Base-by-base conservation (phyloP, 2,888 invertebrate species). In the Polydrusus cervinus region DNA sequence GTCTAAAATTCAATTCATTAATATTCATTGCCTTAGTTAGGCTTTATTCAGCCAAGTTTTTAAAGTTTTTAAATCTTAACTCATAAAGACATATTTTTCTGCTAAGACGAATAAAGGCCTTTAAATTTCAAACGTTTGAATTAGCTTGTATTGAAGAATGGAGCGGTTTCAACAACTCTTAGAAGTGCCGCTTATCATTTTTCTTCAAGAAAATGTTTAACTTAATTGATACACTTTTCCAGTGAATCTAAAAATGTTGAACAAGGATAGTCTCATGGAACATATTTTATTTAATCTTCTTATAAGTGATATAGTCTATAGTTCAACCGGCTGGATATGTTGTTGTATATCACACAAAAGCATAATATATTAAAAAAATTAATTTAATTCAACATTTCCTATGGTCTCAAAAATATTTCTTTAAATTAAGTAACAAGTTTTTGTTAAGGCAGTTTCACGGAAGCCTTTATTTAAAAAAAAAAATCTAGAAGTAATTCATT, bases 11-110 rank as follows among this genome's bases (percentile, higher is more conserved):
- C 38, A 65, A 74, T 71, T 71, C 71, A 71, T 75, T 71, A 75
- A 61, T 75, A 75, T 75, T 75, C 75, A 61, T 61, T 51, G 47
- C 51, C 71, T 75, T 75, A 75, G 75, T 75, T 75, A 75, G 38
- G 71, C 65, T 51, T 68, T 53, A 68, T 75, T 75, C 75, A 75
- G 14, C 16, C 67, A 53, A 67, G 61, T 66, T 71, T 75, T 75
- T 71, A 71, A 75, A 62, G 71, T 75, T 75, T 75, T 75, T 71
- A 73, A 75, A 71, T 71, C 71, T 60, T 60, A 55, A 18, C 71
- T 71, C 61, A 71, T 71, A 75, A 71, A 62, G 43, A 57, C 25
- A 67, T 49, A 71, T 71, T 75, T 75, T 75, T 71, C 71, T 66
- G 61, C 61, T 16, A 43, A 30, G 43, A 45, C 45, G 68, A 71